These are phyloP conservation scores for Botia kubotai DNA, from an alignment of 2,797 vertebrate species.

Conservation along the genomic window DNA sequence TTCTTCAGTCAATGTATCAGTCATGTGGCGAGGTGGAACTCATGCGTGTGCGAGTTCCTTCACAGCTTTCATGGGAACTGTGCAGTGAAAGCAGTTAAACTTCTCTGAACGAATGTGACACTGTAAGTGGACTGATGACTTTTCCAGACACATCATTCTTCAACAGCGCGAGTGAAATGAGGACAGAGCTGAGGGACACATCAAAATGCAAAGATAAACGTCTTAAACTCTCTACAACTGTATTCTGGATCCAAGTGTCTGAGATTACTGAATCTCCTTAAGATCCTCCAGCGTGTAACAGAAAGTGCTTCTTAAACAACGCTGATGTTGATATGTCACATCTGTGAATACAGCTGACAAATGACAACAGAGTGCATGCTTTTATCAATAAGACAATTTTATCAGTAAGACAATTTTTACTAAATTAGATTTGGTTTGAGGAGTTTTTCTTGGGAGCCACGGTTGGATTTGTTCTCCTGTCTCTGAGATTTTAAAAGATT, in stretches of 20 bases:
- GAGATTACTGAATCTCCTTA: neutral
- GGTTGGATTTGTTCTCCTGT: too few relatives aligned
- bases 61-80: neutral
- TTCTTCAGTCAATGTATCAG: neutral
- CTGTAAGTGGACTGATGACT: slow-evolving; percentile 26
- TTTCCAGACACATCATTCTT: slow-evolving; percentile 28
- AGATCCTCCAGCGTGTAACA: neutral
- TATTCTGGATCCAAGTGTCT: neutral
- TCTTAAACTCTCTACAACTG: neutral
- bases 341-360: slow-evolving; percentile 1
- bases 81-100: slow-evolving; percentile 24
- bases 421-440: neutral
- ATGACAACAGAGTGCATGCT: neutral
- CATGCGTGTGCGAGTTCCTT: neutral
- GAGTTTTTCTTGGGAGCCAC: too few relatives aligned
- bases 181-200: slow-evolving; percentile 13
- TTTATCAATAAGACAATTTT: neutral
- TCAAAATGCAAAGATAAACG: neutral
- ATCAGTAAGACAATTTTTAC: neutral
- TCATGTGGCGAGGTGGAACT: slow-evolving; percentile 1
- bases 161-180: neutral
- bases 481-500: neutral
- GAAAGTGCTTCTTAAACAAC: slow-evolving; percentile 12
- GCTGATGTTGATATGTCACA: neutral
- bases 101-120: slow-evolving; percentile 33